phyloP scores from a whole-genome alignment of 2,797 vertebrate genomes.

The Megalops cyprinoides region DNA sequence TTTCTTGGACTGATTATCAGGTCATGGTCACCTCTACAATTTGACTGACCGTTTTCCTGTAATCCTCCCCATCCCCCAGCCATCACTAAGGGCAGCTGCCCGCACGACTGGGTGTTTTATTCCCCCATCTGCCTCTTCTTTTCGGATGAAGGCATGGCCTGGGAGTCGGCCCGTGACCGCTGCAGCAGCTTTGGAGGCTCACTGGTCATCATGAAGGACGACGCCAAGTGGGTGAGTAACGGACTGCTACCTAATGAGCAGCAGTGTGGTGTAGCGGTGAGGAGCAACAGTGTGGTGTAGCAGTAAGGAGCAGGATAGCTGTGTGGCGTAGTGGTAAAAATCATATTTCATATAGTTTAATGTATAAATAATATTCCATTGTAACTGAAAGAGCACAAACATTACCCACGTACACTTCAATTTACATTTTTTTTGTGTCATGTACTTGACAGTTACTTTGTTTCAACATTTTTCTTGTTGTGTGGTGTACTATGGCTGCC shows the following conservation, averaged over 20 bases:
- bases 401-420: too few species aligned
- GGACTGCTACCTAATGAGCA: neutral
- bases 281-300: too few species aligned
- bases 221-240: conserved; percentile 73
- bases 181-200: conserved; percentile 64
- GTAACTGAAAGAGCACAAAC: too few species aligned
- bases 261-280: too few species aligned
- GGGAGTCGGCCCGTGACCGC: conserved; percentile 60
- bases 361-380: too few species aligned
- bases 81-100: conserved; percentile 62
- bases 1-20: too few species aligned
- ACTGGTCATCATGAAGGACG: conserved; percentile 64
- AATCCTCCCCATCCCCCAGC: conserved; percentile 43
- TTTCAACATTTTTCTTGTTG: too few species aligned
- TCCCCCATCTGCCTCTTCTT: conserved; percentile 69
- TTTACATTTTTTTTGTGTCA: too few species aligned
- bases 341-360: too few species aligned
- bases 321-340: neutral
- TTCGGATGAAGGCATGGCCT: conserved; percentile 53
- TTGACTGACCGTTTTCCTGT: neutral
- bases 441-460: too few species aligned
- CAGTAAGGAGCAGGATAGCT: neutral
- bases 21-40: neutral
- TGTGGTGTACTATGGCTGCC: neutral
- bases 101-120: conserved; percentile 59